Percentiles rank a stretch among this genome's conserved stretches.
phyloP scores from a whole-genome alignment of 2,113 vertebrate genomes.

The Elephantulus edwardii region DNA sequence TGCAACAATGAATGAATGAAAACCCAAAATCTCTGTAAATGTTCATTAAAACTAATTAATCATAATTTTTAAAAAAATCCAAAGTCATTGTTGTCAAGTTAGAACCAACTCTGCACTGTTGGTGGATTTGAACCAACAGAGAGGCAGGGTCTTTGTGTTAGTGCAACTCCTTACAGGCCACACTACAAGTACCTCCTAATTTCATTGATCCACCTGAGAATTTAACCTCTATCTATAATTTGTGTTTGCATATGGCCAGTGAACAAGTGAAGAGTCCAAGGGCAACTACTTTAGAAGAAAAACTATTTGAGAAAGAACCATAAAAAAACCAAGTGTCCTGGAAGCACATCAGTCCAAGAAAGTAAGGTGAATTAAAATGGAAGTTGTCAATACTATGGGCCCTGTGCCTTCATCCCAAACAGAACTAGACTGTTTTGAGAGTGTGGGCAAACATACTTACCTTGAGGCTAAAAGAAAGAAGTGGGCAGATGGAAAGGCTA shows the following conservation, averaged over 20 bases:
- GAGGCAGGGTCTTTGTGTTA: too few species aligned
- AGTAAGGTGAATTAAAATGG: neutral
- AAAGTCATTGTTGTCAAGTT: too few species aligned
- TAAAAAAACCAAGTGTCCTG: neutral
- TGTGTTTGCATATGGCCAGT: neutral
- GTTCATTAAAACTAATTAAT: too few species aligned
- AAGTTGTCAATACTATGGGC: too few species aligned
- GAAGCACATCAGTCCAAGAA: neutral
- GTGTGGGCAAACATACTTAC: accelerated
- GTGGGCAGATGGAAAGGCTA: neutral
- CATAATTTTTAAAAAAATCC: too few species aligned
- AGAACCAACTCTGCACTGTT: too few species aligned
- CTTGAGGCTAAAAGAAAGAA: neutral
- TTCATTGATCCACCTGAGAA: neutral
- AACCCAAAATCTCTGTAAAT: too few species aligned
- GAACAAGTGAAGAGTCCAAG: neutral
- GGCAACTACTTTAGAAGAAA: neutral
- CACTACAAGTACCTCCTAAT: neutral
- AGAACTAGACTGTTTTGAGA: neutral
- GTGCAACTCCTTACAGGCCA: neutral
- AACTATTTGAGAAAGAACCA: neutral
- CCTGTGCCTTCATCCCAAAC: neutral
- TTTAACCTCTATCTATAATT: accelerated
- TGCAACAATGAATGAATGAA: too few species aligned
- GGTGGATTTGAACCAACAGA: too few species aligned